These are phyloP conservation scores for Oreohelix idahoensis DNA, from an alignment of 1,140 invertebrate species.

Conservation along the genomic window DNA sequence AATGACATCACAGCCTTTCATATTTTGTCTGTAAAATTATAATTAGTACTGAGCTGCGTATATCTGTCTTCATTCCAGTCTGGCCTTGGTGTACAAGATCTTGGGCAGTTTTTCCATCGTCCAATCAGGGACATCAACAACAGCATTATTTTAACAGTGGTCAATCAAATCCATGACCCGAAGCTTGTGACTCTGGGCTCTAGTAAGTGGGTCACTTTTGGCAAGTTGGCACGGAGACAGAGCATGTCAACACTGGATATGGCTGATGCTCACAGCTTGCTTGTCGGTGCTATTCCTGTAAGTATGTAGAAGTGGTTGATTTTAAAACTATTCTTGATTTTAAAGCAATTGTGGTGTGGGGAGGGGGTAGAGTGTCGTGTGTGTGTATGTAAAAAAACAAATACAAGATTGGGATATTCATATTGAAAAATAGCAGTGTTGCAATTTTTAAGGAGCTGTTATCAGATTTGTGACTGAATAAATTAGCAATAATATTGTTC, in stretches of 20 bases:
- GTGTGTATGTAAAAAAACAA: no score
- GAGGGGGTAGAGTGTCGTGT: no score
- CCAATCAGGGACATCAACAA: slow-evolving; percentile 89
- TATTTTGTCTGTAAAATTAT: no score
- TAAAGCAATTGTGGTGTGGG: no score
- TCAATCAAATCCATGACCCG: slow-evolving; percentile 86
- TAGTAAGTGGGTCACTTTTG: slow-evolving; percentile 90
- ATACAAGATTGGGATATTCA: no score
- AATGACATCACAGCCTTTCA: no score
- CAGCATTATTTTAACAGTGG: slow-evolving; percentile 88
- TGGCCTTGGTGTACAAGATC: slow-evolving; percentile 89
- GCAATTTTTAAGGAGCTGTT: no score
- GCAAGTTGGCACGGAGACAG: slow-evolving; percentile 78
- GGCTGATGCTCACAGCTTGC: slow-evolving; percentile 79
- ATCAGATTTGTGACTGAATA: no score
- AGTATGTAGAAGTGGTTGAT: slow-evolving; percentile 38
- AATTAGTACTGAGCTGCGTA: no score
- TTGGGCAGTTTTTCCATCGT: slow-evolving; percentile 93
- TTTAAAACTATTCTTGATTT: not conserved
- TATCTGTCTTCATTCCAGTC: slow-evolving; percentile 52
- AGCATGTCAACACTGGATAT: slow-evolving; percentile 49
- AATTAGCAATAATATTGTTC: no score
- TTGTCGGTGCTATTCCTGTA: slow-evolving; percentile 56
- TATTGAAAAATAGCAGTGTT: no score
- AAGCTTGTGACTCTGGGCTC: slow-evolving; percentile 79